A percentile compares a stretch with the other conserved stretches of the same genome.
Conservation (phyloP, 2,113 vertebrate genomes). For the Xerus inauris region DNA sequence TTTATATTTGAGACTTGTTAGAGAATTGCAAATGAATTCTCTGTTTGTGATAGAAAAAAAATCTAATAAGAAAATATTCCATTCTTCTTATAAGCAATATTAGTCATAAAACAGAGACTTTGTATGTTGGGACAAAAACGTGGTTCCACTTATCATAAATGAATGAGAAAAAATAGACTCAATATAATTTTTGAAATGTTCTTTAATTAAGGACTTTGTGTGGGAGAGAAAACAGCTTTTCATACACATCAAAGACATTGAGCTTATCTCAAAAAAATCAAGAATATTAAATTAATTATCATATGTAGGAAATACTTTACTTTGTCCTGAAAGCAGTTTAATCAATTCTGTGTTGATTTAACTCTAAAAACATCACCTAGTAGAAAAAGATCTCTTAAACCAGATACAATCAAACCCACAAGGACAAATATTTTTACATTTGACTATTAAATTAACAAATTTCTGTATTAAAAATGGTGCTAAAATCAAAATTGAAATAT, state of each 20-base stretch:
- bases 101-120: neutral
- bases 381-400: neutral
- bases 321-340: constrained; percentile 43
- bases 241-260: neutral
- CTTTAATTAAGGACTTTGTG: neutral
- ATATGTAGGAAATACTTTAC: neutral
- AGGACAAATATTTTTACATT: neutral
- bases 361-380: neutral
- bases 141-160: neutral
- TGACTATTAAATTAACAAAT: neutral
- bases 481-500: neutral
- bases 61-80: neutral
- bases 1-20: constrained; percentile 28
- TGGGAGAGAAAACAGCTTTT: constrained; percentile 13
- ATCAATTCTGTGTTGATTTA: constrained; percentile 22
- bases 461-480: neutral
- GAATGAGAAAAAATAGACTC: neutral
- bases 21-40: constrained; percentile 11
- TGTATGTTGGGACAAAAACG: neutral
- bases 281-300: constrained; percentile 17
- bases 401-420: neutral
- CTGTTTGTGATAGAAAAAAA: neutral
- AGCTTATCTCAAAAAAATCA: neutral
- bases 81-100: neutral
- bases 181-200: neutral